phyloP scores from a whole-genome alignment of 2,113 vertebrate species.

The Marcusenius ussheri region DNA sequence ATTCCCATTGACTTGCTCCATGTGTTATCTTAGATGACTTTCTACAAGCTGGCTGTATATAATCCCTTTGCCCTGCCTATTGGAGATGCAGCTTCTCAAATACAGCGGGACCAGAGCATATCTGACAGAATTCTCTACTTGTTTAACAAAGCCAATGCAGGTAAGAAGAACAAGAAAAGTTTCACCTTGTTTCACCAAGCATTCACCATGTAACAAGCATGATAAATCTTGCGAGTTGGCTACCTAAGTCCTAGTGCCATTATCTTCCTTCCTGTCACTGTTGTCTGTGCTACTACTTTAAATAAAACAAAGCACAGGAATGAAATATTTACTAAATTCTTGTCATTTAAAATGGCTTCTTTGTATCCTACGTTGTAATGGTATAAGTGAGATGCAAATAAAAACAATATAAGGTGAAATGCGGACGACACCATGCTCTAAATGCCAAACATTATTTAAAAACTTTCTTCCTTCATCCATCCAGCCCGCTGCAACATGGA shows the following conservation, averaged over 20 bases:
- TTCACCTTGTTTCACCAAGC: not conserved
- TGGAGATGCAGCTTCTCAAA: conserved; percentile 30
- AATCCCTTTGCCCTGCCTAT: conserved; percentile 61
- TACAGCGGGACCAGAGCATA: conserved; percentile 18
- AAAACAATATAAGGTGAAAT: not conserved
- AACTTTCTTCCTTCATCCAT: not conserved
- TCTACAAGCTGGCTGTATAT: conserved; percentile 49
- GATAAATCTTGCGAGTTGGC: not conserved
- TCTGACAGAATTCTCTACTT: conserved; percentile 29
- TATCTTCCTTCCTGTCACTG: not conserved
- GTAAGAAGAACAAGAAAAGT: conserved; percentile 28
- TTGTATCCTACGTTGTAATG: not conserved
- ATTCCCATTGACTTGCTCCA: conserved; percentile 44
- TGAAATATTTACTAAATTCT: not conserved
- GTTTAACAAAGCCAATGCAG: conserved; percentile 37
- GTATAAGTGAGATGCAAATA: too few species aligned
- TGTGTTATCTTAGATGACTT: conserved; percentile 46
- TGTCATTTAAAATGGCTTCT: not conserved
- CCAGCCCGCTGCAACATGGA: conserved; percentile 47
- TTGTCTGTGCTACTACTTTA: not conserved
- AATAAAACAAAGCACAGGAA: not conserved
- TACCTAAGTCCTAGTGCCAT: not conserved
- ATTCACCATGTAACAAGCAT: not conserved
- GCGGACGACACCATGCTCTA: not conserved
- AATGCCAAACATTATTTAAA: not conserved